Conservation (phyloP, 2,113 vertebrate genomes). For the Hiodon tergisus region DNA sequence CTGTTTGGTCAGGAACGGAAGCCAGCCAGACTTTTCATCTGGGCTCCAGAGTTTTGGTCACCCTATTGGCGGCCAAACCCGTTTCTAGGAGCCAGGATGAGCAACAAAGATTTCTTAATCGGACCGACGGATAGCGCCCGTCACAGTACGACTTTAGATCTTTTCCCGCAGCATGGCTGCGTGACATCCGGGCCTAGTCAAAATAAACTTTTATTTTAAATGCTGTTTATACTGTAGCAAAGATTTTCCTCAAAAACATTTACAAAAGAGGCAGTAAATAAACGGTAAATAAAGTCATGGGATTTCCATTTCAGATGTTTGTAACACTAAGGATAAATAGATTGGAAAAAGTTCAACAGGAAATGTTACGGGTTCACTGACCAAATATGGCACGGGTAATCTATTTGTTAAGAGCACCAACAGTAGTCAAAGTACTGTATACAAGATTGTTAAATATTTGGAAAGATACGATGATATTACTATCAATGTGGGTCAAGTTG, state of each 20-base stretch:
- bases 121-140: no score
- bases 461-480: no score
- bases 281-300: neutral
- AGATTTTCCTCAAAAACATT: neutral
- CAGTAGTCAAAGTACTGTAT: no score
- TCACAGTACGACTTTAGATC: no score
- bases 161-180: no score
- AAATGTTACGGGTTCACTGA: neutral
- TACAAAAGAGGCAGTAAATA: neutral
- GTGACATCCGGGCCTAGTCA: no score
- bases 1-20: slow-evolving; percentile 39
- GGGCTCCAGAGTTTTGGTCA: slow-evolving; percentile 33
- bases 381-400: neutral
- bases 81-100: no score
- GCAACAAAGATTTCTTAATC: no score
- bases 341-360: neutral
- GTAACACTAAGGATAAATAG: neutral
- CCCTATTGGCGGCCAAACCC: neutral
- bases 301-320: neutral
- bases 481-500: no score
- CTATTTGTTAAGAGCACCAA: no score
- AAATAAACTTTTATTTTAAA: no score
- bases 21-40: slow-evolving; percentile 11
- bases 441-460: no score
- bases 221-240: neutral